A percentile compares a stretch with the other conserved stretches of the same genome.
These are phyloP conservation scores for Brachionichthys hirsutus DNA, from an alignment of 2,113 vertebrate genomes.

Conservation along the genomic window DNA sequence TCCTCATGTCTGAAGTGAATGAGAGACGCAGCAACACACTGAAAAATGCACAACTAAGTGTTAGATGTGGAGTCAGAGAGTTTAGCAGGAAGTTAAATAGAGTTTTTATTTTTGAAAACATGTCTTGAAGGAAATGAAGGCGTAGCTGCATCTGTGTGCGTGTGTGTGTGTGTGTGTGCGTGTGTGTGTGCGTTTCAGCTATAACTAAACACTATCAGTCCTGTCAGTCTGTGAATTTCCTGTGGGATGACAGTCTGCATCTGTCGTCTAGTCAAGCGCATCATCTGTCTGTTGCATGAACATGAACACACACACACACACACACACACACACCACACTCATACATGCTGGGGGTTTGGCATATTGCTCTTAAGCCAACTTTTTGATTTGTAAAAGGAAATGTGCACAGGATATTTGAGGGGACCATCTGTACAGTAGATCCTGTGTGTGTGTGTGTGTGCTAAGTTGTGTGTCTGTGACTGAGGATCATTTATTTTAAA, in stretches of 20 bases:
- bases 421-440: conserved; percentile 64
- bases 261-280: conserved; percentile 62
- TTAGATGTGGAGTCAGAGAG: conserved; percentile 15
- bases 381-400: conserved; percentile 69
- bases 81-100: conserved; percentile 36
- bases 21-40: conserved; percentile 16
- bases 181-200: conserved; percentile 37
- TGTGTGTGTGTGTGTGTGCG: conserved; percentile 17
- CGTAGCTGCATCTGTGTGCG: conserved; percentile 35
- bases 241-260: conserved; percentile 75
- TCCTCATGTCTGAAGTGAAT: conserved; percentile 40
- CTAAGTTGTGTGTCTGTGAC: too few relatives aligned
- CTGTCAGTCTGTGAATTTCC: conserved; percentile 69
- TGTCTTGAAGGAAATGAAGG: conserved; percentile 35
- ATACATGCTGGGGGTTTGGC: neutral
- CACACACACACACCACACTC: neutral
- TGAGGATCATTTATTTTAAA: neutral
- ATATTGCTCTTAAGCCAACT: conserved; percentile 71
- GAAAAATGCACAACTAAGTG: conserved; percentile 27
- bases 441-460: conserved; percentile 15
- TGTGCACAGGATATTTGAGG: conserved; percentile 69
- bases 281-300: conserved; percentile 64
- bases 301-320: conserved; percentile 10
- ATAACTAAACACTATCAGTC: conserved; percentile 71
- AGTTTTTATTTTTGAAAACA: conserved; percentile 22